Percentiles rank a stretch among this genome's conserved stretches.
Conservation (phyloP, 30 jellyfish, hydroid and myxozoan genomes). For the Pelagia noctiluca region DNA sequence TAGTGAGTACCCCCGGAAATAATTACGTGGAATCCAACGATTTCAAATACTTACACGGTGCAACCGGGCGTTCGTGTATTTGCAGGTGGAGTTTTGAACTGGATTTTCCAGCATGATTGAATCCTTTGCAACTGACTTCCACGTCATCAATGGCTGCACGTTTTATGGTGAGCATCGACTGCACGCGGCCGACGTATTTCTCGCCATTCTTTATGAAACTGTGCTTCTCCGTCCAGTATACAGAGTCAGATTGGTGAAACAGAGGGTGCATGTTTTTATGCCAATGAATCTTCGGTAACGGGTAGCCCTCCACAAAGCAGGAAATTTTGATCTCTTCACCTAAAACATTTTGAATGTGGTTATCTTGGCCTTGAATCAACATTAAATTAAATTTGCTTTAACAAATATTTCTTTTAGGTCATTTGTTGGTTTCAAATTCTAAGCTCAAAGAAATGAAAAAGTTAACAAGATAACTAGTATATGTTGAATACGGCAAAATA, state of each 20-base stretch:
- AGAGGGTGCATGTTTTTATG: conserved; percentile 42
- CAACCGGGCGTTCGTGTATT: conserved; percentile 29
- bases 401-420: too few species aligned
- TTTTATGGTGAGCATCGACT: conserved; percentile 44
- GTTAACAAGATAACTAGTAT: too few species aligned
- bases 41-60: conserved; percentile 55
- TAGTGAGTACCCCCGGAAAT: background rate
- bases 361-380: too few species aligned
- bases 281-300: conserved; percentile 63
- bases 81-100: conserved; percentile 9
- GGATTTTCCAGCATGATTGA: conserved; percentile 51
- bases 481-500: too few species aligned
- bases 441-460: too few species aligned
- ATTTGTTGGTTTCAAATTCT: too few species aligned
- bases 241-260: background rate
- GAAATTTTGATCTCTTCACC: conserved; percentile 44
- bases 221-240: conserved; percentile 34
- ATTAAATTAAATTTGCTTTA: too few species aligned
- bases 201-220: conserved; percentile 17
- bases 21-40: background rate
- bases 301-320: conserved; percentile 72
- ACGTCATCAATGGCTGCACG: background rate
- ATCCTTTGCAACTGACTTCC: conserved; percentile 42
- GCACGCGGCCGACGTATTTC: conserved; percentile 38
- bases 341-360: too few species aligned